Conservation (phyloP, 2,888 invertebrate genomes). For the Pherbina coryleti region DNA sequence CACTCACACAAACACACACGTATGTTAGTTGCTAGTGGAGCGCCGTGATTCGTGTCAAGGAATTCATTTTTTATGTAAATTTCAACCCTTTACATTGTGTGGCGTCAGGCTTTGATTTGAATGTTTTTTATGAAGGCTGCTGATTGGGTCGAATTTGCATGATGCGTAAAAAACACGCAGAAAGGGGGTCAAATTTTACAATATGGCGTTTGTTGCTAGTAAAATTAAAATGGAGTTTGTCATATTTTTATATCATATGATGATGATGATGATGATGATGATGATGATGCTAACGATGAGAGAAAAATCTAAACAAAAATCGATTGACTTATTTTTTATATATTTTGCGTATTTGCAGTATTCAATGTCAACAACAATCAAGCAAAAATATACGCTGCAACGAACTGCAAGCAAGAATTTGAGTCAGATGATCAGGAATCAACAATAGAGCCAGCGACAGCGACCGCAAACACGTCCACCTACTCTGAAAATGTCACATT, state of each 20-base stretch:
- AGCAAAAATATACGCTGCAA: not conserved
- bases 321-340: not conserved
- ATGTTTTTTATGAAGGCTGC: constrained; percentile 19
- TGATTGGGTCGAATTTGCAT: constrained; percentile 36
- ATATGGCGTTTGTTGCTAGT: not conserved
- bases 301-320: not conserved
- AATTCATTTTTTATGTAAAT: constrained; percentile 47
- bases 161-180: not conserved
- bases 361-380: constrained; percentile 28
- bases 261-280: not conserved
- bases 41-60: constrained; percentile 4
- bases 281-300: too few relatives aligned
- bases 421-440: constrained; percentile 1
- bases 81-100: constrained; percentile 48
- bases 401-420: constrained; percentile 13
- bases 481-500: constrained; percentile 15
- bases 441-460: constrained; percentile 15
- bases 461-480: not conserved
- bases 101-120: constrained; percentile 40
- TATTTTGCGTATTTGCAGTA: not conserved
- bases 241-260: too few relatives aligned
- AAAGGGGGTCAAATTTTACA: not conserved
- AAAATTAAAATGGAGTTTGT: too few relatives aligned
- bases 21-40: not conserved
- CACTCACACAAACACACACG: not conserved